Base-by-base conservation (phyloP, 2,888 invertebrate genomes). In the Drosophila macrospina region DNA sequence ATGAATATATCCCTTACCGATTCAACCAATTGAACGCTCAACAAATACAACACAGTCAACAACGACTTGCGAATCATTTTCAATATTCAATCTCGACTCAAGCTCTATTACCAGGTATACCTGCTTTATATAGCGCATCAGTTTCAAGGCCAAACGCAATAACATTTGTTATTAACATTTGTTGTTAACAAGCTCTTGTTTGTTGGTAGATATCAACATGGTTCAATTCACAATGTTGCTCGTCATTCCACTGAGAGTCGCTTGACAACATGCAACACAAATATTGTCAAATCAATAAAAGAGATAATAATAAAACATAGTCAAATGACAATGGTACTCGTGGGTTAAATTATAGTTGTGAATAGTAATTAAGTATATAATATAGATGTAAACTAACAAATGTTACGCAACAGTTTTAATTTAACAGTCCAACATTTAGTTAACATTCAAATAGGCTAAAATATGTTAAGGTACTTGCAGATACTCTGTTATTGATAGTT, bases 1-100 rank as follows among this genome's bases (percentile, higher is more conserved):
- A 10, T 1, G 1, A 5, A 10, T 15, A 13, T 4, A 26, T 26
- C 4, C 6, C 51, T 11, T 69, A 83, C 80, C 71, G 20, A 20
- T 20, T 20, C 20, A 20, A 20, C 20, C 1, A 2, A 20, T 1
- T 20, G 20, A 20, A 20, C 2, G 20, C 20, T 20, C 1, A 20
- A 2, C 3, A 20, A 20, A 20, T 20, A 20, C 20, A 6, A 32
- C 2, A 7, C 34, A 3, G 47, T 8, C 11, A 32, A 16, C 16
- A 47, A 32, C 11, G 20, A 20, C 20, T 11, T 7, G 0, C 6
- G 11, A 15, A 37, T 13, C 70, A 71, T 71, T 63, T 54, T 30
- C 2, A 50, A 32, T 13, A 3, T 6, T 5, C 0, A 55, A 5
- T 24, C 24, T 5, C 24, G 26, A 55, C 37, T 30, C 10, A 32